Base-by-base conservation (phyloP, 2,888 invertebrate species). In the Hofmannophila pseudospretella region DNA sequence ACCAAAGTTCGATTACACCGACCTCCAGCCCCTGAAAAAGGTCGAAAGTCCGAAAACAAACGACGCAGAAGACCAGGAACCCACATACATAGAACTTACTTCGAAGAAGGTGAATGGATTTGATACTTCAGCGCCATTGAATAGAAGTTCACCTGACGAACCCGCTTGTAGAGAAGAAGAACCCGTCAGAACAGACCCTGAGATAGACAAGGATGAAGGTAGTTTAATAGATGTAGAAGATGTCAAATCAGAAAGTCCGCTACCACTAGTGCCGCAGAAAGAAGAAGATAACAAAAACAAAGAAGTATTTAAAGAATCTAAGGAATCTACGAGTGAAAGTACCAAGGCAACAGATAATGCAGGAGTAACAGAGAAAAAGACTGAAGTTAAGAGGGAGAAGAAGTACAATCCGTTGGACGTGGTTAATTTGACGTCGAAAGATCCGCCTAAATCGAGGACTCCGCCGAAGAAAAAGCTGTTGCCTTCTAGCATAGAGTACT, bases 361-460 rank as follows among this genome's bases (percentile, higher is more conserved):
- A 36, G 63, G 54, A 54, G 52, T 42, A 45, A 70, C 56, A 50
- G 67, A 73, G 43, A 74, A 58, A 22, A 79, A 80, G 67, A 73
- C 67, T 67, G 82, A 78, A 46, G 58, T 40, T 12, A 72, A 60
- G 38, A 54, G 46, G 63, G 72, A 71, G 62, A 89, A 75, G 67
- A 89, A 86, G 48, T 89, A 86, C 51, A 89, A 90, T 63, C 90
- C 90, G n/a, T 65, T 90, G 38, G 90, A 90, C 58, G 90, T 90
- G 7, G 90, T 89, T 41, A 90, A 90, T 72, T 74, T 90, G 49
- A 90, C 90, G 16, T 88, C 90, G 7, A 88, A 88, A 62, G 90
- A 90, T 58, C 90, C 90, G 1, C 89, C 90, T 1, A 88, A 86
- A 49, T 78, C 82, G 3, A 74, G 72, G 33, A 78, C 85, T 2